Base-by-base conservation (phyloP, 1,140 invertebrate genomes). In the Drosophila serrata region DNA sequence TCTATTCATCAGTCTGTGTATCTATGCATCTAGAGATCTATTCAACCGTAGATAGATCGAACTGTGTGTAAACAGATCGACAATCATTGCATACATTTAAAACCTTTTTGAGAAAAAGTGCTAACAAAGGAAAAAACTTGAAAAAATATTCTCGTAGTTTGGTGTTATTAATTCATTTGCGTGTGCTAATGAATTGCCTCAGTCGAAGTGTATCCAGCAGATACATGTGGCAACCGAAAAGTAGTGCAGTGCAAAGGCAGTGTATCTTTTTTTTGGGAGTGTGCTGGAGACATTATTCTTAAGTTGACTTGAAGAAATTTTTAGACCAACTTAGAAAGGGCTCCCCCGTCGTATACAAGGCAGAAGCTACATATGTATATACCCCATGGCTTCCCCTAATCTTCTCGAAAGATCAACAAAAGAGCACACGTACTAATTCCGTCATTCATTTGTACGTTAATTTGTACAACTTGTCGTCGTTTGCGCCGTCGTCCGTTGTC, bases 391-490 rank as follows among this genome's bases (percentile, higher is more conserved):
- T 37, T 49, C 42, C 46, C 45, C 40, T 45, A 69, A 67, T 69
- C 37, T 45, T 17, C 39, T 45, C 11, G 39, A 62, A 53, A 59
- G 57, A 86, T 64, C 58, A 70, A 82, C 60, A 78, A 56, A 56
- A 76, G 61, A 69, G 67, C 73, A 84, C 67, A 75, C 64, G 75
- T 88, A 87, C 84, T 88, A 80, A 87, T 87, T 87, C 84, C 84
- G 80, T 88, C 84, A 88, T 88, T 87, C 84, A 88, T 88, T 90
- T 88, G 69, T 79, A 88, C 85, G 85, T 88, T 88, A 88, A 88
- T 88, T 88, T 88, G 85, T 85, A 74, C 79, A 87, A 90, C 56
- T 87, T 82, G 79, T 51, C 53, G 57, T 60, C 63, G 75, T 76
- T 76, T 64, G 24, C 33, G 69, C 63, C 63, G 81, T 81, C 46